These are phyloP conservation scores for Chaetops frenatus DNA, from an alignment of 2,113 vertebrate species.

Conservation along the genomic window DNA sequence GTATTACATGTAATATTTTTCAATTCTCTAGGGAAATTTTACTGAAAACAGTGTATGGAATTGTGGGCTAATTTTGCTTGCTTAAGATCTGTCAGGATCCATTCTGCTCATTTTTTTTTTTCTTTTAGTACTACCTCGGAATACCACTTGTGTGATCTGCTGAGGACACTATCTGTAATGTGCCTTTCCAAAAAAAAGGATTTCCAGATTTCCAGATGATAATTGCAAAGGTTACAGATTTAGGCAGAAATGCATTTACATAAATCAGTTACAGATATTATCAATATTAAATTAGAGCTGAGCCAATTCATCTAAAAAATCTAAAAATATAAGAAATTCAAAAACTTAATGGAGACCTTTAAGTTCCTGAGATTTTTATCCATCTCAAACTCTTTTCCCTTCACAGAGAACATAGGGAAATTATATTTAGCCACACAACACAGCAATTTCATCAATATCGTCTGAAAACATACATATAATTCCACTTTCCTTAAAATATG, in stretches of 20 bases:
- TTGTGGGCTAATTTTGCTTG: not conserved
- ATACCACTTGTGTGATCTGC: not conserved
- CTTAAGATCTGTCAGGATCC: not conserved
- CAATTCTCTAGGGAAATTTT: not conserved
- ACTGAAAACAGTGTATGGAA: not conserved
- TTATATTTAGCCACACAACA: not conserved
- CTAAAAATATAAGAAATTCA: not conserved
- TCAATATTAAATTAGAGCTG: constrained; percentile 7
- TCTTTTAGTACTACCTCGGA: not conserved
- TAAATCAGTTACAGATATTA: constrained; percentile 8
- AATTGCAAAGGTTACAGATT: not conserved
- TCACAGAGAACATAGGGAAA: constrained; percentile 1
- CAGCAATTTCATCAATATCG: not conserved
- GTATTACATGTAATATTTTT: not conserved
- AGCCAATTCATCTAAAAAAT: not conserved
- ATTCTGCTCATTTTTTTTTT: not conserved
- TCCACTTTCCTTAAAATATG: constrained; percentile 17
- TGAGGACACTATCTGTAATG: not conserved
- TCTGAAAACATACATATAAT: not conserved
- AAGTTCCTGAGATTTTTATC: constrained; percentile 45
- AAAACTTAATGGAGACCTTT: not conserved
- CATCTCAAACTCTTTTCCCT: not conserved
- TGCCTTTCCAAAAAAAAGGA: not conserved
- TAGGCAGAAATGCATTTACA: constrained; percentile 14
- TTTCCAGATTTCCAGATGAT: not conserved